Evolutionary conservation across 2,113 vertebrate genomes (phyloP).

Genomic region (Percopsis transmontana): DNA sequence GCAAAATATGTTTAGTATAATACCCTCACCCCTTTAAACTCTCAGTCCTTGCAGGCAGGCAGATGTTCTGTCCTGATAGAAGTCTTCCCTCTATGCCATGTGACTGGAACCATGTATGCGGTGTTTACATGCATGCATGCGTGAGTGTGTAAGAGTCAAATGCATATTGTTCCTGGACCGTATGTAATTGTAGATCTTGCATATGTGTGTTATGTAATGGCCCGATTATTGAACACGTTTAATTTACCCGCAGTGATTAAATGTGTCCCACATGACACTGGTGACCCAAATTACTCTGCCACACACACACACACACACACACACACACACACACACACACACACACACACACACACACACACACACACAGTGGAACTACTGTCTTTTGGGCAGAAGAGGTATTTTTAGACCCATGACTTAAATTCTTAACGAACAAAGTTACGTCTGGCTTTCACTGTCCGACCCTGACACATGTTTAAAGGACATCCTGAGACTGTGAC

Average conservation of each 20-base stretch:
- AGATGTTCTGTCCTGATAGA: constrained; percentile 41
- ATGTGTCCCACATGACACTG: constrained; percentile 50
- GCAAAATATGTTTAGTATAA: neutral
- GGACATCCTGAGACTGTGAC: constrained; percentile 30
- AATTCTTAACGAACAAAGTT: constrained; percentile 33
- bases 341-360: constrained; percentile 14
- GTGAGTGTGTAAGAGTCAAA: constrained; percentile 13
- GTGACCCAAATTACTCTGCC: constrained; percentile 52
- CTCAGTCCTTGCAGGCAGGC: constrained; percentile 22
- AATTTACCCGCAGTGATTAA: constrained; percentile 61
- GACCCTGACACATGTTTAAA: constrained; percentile 35
- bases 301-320: constrained; percentile 11
- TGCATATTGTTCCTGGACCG: constrained; percentile 52
- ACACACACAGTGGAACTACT: constrained; percentile 2
- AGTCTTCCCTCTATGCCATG: neutral
- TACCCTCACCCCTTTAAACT: neutral
- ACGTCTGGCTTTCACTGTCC: constrained; percentile 28
- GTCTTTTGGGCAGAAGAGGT: constrained; percentile 29
- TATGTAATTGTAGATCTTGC: constrained; percentile 42
- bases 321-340: constrained; percentile 14
- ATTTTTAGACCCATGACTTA: constrained; percentile 51
- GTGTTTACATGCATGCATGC: neutral
- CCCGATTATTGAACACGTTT: constrained; percentile 58
- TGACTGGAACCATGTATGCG: neutral
- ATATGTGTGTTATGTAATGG: constrained; percentile 47